Evolutionary conservation across 1,140 invertebrate genomes (phyloP), one percentile per base, ranked within the genome.

Genomic region (Sipha flava): DNA sequence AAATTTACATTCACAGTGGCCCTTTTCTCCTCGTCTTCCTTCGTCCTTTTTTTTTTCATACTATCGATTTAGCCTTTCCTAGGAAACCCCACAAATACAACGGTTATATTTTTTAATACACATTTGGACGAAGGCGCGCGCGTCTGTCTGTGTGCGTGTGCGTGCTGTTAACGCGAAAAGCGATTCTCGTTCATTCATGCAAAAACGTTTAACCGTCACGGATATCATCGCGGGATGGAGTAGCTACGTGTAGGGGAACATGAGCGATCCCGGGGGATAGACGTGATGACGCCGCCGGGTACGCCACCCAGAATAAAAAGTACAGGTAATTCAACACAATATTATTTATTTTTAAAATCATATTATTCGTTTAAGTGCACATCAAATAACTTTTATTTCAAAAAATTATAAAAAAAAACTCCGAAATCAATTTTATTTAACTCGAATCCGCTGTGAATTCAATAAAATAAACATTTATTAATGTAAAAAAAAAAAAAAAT

Each of bases 221-320:
- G 29, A 73, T 14, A 73, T 29, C 52, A 18, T 10, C 73, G 52
- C 52, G 52, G 3, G 14, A 59, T 40, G 21, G 34, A 37, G 34
- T 59, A 57, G 73, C 52, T 37, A 37, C 52, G 31, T 43, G 34
- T n/a, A 57, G 34, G 73, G 52, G 52, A 57, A 43, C 73, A 77
- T 77, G 73, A 59, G 29, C 34, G 73, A 77, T 57, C 73, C 73
- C 73, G 73, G 73, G 52, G 73, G 73, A 43, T 59, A 77, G 16
- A 77, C 52, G 73, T 9, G 34, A 77, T 77, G 73, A 77, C 73
- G 73, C 73, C 73, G 73, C 73, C 73, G 52, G 73, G 73, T 57
- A 77, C 73, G 73, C 73, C 73, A 9, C 73, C 73, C 31, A 77
- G 37, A 77, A 34, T 21, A 0, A 77, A 54, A 37, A 77, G 14